phyloP scores from a whole-genome alignment of 2,797 vertebrate genomes.

The Choloepus didactylus region DNA sequence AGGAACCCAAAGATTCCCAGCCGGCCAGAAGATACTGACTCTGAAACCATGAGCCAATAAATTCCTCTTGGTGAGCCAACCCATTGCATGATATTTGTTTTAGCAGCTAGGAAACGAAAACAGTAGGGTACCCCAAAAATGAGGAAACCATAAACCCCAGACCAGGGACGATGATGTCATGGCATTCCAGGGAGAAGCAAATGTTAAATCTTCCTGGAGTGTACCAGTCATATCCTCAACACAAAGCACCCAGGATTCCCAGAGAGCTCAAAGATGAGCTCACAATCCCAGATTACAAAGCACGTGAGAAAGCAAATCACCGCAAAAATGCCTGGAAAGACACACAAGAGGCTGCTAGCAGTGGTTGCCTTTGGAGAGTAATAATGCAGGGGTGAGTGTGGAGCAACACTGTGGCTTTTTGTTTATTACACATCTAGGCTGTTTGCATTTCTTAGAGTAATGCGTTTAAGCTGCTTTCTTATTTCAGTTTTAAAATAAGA shows the following conservation, averaged over 20 bases:
- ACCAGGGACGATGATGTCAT: not conserved
- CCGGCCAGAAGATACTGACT: no score
- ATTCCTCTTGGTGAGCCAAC: no score
- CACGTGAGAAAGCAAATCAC: not conserved
- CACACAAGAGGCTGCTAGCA: not conserved
- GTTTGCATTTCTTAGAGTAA: not conserved
- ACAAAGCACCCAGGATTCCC: not conserved
- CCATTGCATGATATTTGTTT: no score
- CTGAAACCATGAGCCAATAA: no score
- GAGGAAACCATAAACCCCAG: not conserved
- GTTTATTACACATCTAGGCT: not conserved
- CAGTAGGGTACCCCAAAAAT: not conserved
- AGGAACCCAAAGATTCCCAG: no score
- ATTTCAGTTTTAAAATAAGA: not conserved
- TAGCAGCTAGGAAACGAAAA: no score
- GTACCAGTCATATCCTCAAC: not conserved
- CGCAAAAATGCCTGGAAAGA: constrained; percentile 60
- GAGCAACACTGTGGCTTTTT: not conserved
- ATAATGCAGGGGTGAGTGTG: not conserved
- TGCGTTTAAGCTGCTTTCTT: not conserved
- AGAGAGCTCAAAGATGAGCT: not conserved
- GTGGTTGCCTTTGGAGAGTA: not conserved
- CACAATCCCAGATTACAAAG: not conserved
- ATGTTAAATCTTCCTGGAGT: not conserved
- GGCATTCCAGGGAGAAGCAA: not conserved